Evolutionary conservation across 1,140 invertebrate genomes (phyloP), one percentile per base, ranked within the genome.

Genomic region (Cherax destructor): DNA sequence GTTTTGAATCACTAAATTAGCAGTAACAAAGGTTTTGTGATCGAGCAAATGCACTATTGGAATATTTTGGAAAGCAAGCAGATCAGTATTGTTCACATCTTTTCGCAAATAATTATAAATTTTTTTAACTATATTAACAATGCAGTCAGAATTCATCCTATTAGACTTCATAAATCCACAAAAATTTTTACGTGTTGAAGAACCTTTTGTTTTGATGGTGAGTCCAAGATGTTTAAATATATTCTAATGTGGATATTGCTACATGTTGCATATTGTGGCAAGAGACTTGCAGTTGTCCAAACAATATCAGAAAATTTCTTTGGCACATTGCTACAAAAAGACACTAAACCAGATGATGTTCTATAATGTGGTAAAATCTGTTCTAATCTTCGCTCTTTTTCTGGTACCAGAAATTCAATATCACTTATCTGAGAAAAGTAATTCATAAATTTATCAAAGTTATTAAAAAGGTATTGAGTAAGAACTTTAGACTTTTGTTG

Each of bases 351-450:
- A 52, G 84, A 86, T 5, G n/a, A 9, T 49, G 84, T 86, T 24
- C 61, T 47, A 69, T 50, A 81, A 49, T 88, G 86, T 13, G 78
- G 61, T 69, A 81, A 49, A 30, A 88, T 61, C 61, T 7, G 49
- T 69, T 69, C 56, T 30, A 49, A 56, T 13, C 0, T 1, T 13
- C 30, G 7, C 49, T 4, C 7, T 47, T 65, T 81, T 24, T 50
- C 11, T 21, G 86, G 86, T 18, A 88, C 86, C 13, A 88, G 59
- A 80, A 88, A 88, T 72, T 88, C 59, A 50, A 52, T 72, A 21
- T 88, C 41, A 4, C n/a, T 49, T 4, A 88, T 80, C 49, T 81
- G n/a, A 52, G 30, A 72, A 16, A 88, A 18, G 3, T 1, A 7
- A 13, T 9, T 21, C 30, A 30, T 24, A 4, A 88, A n/a, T 18